Percentiles rank a stretch among this genome's conserved stretches.
phyloP scores from a whole-genome alignment of 2,797 vertebrate species.

The Ambastaia sidthimunki region DNA sequence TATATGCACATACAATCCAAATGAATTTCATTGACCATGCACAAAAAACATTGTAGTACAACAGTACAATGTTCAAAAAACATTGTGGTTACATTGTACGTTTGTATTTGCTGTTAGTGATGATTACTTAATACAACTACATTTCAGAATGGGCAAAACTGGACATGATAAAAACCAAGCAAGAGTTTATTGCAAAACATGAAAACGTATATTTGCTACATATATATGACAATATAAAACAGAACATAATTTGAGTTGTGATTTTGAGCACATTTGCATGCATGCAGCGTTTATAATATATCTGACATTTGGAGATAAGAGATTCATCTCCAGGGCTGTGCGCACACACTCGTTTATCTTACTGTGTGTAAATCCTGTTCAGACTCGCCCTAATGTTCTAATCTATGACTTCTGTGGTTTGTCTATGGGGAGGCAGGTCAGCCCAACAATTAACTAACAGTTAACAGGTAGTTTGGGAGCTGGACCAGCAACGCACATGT shows the following conservation, averaged over 20 bases:
- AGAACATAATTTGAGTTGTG: no score
- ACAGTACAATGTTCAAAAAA: no score
- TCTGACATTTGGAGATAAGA: neutral
- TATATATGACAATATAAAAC: no score
- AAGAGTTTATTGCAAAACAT: no score
- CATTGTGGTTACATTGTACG: no score
- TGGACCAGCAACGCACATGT: neutral
- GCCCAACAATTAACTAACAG: conserved; percentile 16
- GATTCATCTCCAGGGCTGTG: neutral
- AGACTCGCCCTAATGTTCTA: conserved; percentile 41
- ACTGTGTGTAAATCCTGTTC: conserved; percentile 27
- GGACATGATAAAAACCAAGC: neutral
- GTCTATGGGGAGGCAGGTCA: conserved; percentile 2
- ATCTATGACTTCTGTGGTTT: conserved; percentile 21
- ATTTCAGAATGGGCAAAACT: no score
- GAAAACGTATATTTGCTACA: no score
- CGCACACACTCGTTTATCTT: neutral
- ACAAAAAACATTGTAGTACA: neutral
- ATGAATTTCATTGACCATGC: neutral
- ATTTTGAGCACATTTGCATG: neutral
- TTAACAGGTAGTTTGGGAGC: conserved; percentile 8
- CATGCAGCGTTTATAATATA: neutral
- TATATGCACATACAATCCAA: neutral
- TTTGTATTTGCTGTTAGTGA: no score
- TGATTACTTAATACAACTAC: no score